phyloP scores from a whole-genome alignment of 2,113 vertebrate genomes.

The Tupaia tana region DNA sequence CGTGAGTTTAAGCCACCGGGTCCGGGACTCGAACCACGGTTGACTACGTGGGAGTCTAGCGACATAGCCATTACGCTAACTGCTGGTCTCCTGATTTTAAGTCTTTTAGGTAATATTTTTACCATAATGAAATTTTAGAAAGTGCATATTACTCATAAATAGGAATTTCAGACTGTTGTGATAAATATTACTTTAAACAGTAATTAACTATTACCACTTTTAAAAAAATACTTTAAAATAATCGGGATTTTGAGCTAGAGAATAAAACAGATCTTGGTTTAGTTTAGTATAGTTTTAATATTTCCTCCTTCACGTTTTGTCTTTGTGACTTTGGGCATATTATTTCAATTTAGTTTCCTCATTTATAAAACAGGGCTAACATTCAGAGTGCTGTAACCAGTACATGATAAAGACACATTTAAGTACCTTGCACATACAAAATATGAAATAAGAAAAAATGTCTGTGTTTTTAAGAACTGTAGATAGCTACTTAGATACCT shows the following conservation, averaged over 20 bases:
- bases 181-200: background rate
- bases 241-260: background rate
- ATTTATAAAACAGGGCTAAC: background rate
- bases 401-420: background rate
- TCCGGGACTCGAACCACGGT: too few species aligned
- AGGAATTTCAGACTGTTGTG: background rate
- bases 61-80: too few species aligned
- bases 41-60: too few species aligned
- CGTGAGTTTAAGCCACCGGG: too few species aligned
- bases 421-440: background rate
- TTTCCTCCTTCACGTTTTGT: background rate
- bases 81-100: background rate
- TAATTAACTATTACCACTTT: background rate
- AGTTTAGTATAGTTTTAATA: background rate
- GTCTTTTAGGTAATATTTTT: background rate
- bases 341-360: conserved; percentile 20
- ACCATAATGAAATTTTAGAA: background rate
- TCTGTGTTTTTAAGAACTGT: background rate
- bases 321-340: background rate
- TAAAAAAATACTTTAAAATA: background rate
- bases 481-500: background rate
- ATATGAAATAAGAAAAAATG: background rate
- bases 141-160: background rate
- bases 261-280: background rate
- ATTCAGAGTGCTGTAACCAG: background rate